phyloP scores from a whole-genome alignment of 2,888 invertebrate genomes.

The Eilema depressum region DNA sequence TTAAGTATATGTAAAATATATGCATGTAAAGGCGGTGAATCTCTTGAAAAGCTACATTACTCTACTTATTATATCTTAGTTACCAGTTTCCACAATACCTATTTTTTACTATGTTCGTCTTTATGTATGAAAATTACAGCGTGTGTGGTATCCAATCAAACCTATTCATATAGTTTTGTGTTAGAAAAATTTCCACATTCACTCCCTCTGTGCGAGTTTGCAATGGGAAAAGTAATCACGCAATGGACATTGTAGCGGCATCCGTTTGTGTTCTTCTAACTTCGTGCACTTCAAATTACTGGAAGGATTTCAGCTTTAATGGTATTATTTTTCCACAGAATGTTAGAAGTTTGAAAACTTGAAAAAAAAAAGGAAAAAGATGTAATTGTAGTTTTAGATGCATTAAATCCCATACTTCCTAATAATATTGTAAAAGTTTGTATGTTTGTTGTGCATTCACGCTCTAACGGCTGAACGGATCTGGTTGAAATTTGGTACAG shows the following conservation, averaged over 20 bases:
- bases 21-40: too few relatives aligned
- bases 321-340: neutral
- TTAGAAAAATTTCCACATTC: slow-evolving; percentile 14
- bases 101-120: neutral
- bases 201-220: slow-evolving; percentile 6
- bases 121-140: neutral
- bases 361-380: too few relatives aligned
- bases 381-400: too few relatives aligned
- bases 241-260: slow-evolving; percentile 9
- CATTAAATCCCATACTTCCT: too few relatives aligned
- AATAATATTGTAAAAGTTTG: too few relatives aligned
- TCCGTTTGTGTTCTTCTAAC: slow-evolving; percentile 10
- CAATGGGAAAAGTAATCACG: slow-evolving; percentile 12
- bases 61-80: too few relatives aligned
- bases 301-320: neutral
- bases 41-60: too few relatives aligned
- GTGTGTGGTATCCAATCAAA: neutral
- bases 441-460: too few relatives aligned
- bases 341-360: neutral
- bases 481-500: too few relatives aligned
- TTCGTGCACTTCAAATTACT: slow-evolving; percentile 8
- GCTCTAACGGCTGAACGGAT: too few relatives aligned
- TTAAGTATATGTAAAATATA: too few relatives aligned
- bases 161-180: neutral
- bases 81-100: neutral